Percentiles rank a stretch among this genome's conserved stretches.
Conservation (phyloP, 2,113 vertebrate genomes). For the Tupaia tana region DNA sequence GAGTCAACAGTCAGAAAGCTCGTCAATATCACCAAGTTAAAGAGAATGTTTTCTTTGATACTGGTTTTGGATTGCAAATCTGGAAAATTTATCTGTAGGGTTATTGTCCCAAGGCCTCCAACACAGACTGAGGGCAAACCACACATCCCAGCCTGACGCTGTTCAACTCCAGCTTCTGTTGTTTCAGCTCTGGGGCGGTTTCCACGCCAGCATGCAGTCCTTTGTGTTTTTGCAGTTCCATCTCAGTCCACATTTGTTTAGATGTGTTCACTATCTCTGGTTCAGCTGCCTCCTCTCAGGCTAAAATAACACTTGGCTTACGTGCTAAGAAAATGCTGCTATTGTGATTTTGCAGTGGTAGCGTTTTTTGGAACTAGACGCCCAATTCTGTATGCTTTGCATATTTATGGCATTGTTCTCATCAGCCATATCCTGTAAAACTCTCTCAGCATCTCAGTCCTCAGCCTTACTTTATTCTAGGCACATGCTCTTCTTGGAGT, state of each 20-base stretch:
- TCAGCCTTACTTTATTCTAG: not conserved
- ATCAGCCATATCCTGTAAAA: not conserved
- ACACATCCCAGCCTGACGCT: not conserved
- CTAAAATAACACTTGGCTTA: constrained; percentile 66
- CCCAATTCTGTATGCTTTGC: not conserved
- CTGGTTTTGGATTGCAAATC: constrained; percentile 14
- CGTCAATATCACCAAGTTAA: not conserved
- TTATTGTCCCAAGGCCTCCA: constrained; percentile 58
- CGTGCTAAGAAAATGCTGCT: constrained; percentile 58
- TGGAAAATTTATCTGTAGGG: not conserved
- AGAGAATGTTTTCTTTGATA: constrained; percentile 10
- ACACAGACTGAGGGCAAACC: constrained; percentile 40
- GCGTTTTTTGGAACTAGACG: constrained; percentile 23
- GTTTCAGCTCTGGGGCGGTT: constrained; percentile 46
- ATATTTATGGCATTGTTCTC: constrained; percentile 43
- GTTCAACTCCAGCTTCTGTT: constrained; percentile 56
- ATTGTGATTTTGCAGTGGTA: constrained; percentile 57
- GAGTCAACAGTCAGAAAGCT: not conserved
- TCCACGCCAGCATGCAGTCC: constrained; percentile 40
- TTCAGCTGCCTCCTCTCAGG: constrained; percentile 33
- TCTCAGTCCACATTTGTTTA: constrained; percentile 55
- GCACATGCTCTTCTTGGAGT: not conserved
- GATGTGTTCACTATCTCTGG: constrained; percentile 42
- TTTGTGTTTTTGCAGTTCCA: constrained; percentile 68
- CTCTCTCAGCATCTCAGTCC: not conserved